phyloP scores from a whole-genome alignment of 1,140 invertebrate species.

The Galleria mellonella region DNA sequence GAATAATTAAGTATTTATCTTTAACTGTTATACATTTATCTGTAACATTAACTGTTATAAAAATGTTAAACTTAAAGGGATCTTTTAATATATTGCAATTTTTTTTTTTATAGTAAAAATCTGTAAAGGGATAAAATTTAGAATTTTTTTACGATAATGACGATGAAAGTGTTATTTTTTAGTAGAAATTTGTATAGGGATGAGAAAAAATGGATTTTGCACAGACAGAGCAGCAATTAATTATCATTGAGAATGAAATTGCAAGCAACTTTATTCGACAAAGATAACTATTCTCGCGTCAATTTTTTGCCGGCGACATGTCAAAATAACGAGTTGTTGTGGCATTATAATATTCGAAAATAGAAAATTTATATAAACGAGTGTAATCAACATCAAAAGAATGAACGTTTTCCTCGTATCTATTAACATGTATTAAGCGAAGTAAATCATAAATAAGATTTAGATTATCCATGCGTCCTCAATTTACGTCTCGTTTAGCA shows the following conservation, averaged over 20 bases:
- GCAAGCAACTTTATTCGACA: neutral
- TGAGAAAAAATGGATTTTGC: neutral
- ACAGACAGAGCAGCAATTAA: neutral
- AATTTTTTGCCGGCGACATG: conserved; percentile 25
- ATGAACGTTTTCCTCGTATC: conserved; percentile 36
- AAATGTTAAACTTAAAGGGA: too few species aligned
- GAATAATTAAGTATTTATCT: too few species aligned
- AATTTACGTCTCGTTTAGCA: conserved; percentile 57
- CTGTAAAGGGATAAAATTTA: too few species aligned
- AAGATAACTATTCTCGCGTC: conserved; percentile 6
- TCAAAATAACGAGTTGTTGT: conserved; percentile 42
- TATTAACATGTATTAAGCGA: conserved; percentile 52
- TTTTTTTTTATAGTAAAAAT: too few species aligned
- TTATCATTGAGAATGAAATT: neutral
- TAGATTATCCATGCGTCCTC: conserved; percentile 48
- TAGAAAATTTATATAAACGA: conserved; percentile 47
- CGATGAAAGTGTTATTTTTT: neutral
- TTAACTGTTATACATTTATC: too few species aligned
- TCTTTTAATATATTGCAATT: too few species aligned
- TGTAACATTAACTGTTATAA: too few species aligned
- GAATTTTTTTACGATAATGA: too few species aligned
- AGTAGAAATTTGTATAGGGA: neutral
- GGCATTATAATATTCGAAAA: conserved; percentile 31
- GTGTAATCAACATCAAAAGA: conserved; percentile 58
- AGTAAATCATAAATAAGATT: conserved; percentile 62